These are phyloP conservation scores for Macrophya alboannulata DNA, from an alignment of 2,888 invertebrate species.

Conservation along the genomic window DNA sequence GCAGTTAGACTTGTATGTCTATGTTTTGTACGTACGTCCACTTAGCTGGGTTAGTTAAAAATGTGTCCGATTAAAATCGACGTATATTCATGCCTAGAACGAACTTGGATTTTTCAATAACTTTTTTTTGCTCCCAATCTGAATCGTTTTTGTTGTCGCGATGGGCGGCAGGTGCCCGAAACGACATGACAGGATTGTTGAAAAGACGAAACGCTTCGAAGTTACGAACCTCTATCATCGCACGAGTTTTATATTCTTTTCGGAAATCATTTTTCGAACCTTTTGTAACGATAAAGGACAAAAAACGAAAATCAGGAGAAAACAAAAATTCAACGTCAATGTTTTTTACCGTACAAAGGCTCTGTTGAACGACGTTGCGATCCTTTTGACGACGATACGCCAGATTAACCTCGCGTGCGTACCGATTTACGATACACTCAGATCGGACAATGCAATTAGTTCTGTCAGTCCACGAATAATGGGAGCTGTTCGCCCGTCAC, in stretches of 20 bases:
- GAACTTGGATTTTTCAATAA: too few relatives aligned
- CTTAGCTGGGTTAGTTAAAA: background rate
- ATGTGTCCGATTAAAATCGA: background rate
- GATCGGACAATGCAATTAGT: slow-evolving; percentile 39
- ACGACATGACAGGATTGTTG: background rate
- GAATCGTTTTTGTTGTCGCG: too few relatives aligned
- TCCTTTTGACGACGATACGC: slow-evolving; percentile 33
- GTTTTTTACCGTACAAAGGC: slow-evolving; percentile 10
- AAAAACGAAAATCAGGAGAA: background rate
- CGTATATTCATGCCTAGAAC: background rate
- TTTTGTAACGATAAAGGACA: background rate
- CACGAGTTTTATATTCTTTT: slow-evolving; percentile 36
- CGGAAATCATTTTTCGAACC: slow-evolving; percentile 19
- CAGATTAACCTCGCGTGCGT: slow-evolving; percentile 34
- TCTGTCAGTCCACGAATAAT: slow-evolving; percentile 52
- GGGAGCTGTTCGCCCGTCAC: slow-evolving; percentile 42
- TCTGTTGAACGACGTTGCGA: slow-evolving; percentile 30
- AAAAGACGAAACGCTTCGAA: background rate
- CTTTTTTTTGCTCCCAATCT: too few relatives aligned
- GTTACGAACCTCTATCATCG: background rate
- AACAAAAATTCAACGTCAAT: slow-evolving; percentile 30
- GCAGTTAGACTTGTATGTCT: too few relatives aligned
- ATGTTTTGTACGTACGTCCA: background rate
- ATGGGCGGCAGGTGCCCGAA: too few relatives aligned
- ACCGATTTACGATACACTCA: slow-evolving; percentile 47